Conservation (phyloP, 2,113 vertebrate genomes). For the Urocolius indicus region DNA sequence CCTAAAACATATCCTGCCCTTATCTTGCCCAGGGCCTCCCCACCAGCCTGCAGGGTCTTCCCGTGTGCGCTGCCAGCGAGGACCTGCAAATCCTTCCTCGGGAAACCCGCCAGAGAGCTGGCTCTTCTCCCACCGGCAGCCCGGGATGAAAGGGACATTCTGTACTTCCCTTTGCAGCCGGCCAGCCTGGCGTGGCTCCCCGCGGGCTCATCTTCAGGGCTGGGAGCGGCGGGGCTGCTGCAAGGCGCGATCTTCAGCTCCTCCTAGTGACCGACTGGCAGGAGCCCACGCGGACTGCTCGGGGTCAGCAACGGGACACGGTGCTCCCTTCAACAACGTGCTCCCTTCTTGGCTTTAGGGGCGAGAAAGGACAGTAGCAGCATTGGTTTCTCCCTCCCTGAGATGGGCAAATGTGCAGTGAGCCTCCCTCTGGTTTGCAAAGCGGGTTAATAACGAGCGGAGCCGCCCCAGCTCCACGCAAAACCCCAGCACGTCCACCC, state of each 20-base stretch:
- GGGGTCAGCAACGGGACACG: rapidly evolving
- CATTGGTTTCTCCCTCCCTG: background rate
- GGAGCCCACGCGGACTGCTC: background rate
- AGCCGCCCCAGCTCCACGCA: background rate
- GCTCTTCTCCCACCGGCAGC: background rate
- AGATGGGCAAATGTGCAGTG: background rate
- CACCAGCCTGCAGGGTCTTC: background rate
- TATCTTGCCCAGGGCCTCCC: background rate
- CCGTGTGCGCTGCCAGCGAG: background rate
- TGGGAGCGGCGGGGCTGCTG: rapidly evolving
- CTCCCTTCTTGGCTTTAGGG: background rate
- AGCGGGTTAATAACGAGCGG: background rate
- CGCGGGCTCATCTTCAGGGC: background rate
- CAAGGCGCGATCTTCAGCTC: constrained; percentile 9
- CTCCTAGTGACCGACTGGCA: constrained; percentile 60
- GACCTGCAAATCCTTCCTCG: constrained; percentile 24
- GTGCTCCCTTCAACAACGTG: rapidly evolving
- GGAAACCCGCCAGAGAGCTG: constrained; percentile 2
- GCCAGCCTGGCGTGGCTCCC: background rate
- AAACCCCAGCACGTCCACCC: background rate
- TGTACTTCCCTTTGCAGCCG: background rate
- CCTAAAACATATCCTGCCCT: background rate
- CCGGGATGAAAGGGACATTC: constrained; percentile 17
- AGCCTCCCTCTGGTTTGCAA: background rate
- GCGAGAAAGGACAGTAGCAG: background rate